Evolutionary conservation across 2,113 vertebrate genomes (phyloP).

Genomic region (Megalops atlanticus): DNA sequence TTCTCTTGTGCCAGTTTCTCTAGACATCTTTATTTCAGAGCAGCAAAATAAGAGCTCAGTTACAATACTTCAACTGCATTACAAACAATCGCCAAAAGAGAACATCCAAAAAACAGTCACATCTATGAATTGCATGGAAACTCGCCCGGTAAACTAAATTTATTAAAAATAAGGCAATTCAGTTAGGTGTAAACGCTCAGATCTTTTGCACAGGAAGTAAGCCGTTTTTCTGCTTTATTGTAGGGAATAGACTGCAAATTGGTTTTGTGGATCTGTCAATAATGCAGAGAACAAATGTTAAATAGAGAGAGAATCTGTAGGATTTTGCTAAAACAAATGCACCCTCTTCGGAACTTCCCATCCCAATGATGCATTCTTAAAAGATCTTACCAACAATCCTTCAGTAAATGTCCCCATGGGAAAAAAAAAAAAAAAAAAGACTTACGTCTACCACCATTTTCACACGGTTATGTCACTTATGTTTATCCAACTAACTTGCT

Average conservation of each 20-base stretch:
- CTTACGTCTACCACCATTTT: slow-evolving; percentile 6
- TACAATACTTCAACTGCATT: slow-evolving; percentile 43
- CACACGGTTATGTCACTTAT: background rate
- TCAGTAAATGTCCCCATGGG: background rate
- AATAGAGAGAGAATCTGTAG: background rate
- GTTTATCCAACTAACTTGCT: background rate
- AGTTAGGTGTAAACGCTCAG: slow-evolving; percentile 39
- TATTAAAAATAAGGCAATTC: slow-evolving; percentile 59
- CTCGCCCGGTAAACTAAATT: slow-evolving; percentile 26
- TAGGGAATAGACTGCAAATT: slow-evolving; percentile 11
- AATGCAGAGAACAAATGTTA: slow-evolving; percentile 21
- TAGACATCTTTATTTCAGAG: slow-evolving; percentile 50
- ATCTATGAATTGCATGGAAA: slow-evolving; percentile 34
- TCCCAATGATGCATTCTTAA: background rate
- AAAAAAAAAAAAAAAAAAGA: too few relatives aligned
- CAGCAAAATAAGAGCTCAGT: slow-evolving; percentile 41
- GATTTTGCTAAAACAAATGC: background rate
- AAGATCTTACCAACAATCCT: background rate
- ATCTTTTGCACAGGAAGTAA: slow-evolving; percentile 31
- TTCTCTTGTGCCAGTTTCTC: slow-evolving; percentile 34
- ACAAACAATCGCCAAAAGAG: slow-evolving; percentile 56
- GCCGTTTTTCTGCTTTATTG: slow-evolving; percentile 27
- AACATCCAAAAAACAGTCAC: slow-evolving; percentile 33
- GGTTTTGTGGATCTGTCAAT: slow-evolving; percentile 23
- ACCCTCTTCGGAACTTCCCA: background rate